These are phyloP conservation scores for Drosophila pachea DNA, from an alignment of 1,140 invertebrate species.

Conservation along the genomic window DNA sequence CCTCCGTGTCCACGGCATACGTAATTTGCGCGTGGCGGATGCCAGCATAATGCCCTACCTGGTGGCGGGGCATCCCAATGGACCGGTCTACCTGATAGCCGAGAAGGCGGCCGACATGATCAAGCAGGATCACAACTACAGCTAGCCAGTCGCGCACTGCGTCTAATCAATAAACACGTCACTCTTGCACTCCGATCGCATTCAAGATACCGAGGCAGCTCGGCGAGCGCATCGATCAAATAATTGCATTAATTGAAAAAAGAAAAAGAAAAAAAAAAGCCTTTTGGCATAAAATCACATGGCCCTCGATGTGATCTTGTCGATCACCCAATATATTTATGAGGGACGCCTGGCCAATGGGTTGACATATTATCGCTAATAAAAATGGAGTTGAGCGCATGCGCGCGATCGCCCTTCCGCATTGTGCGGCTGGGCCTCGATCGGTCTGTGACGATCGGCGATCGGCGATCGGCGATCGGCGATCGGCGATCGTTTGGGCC, in stretches of 20 bases:
- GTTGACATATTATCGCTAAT: slow-evolving; percentile 40
- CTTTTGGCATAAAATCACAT: not conserved
- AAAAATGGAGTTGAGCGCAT: slow-evolving; percentile 29
- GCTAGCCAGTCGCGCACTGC: slow-evolving; percentile 1
- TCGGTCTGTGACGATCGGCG: not conserved
- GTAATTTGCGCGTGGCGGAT: slow-evolving; percentile 85
- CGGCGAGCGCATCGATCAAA: too few species aligned
- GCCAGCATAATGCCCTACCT: slow-evolving; percentile 84
- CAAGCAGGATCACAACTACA: slow-evolving; percentile 79
- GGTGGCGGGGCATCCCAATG: slow-evolving; percentile 83
- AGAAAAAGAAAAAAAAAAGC: not conserved
- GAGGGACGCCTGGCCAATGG: not conserved
- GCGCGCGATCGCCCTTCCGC: slow-evolving; percentile 22
- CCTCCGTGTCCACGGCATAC: slow-evolving; percentile 84
- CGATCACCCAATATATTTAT: slow-evolving; percentile 5
- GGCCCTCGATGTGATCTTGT: not conserved
- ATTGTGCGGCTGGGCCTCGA: slow-evolving; percentile 3
- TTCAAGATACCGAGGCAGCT: too few species aligned
- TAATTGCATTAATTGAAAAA: not conserved
- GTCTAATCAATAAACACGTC: not conserved
- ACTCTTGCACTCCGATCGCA: not conserved
- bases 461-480: not conserved
- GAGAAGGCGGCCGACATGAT: slow-evolving; percentile 85
- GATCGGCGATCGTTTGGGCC: slow-evolving; percentile 2
- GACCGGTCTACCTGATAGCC: slow-evolving; percentile 84